Evolutionary conservation across 2,113 vertebrate genomes (phyloP).

Genomic region (Salminus brasiliensis): DNA sequence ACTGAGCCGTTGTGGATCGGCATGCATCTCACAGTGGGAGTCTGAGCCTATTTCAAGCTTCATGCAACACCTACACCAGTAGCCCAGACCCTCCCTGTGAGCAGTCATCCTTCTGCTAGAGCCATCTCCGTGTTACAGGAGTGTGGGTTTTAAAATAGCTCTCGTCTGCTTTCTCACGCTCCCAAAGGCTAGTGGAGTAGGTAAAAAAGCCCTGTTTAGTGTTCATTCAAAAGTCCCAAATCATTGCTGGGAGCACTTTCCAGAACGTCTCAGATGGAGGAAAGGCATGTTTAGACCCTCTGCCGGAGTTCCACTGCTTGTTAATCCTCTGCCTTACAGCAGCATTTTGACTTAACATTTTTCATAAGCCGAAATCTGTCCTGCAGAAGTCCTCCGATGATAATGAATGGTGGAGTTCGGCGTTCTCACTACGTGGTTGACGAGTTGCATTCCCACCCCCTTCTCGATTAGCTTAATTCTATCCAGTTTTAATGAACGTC

Average conservation of each 20-base stretch:
- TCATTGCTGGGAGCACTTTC: background rate
- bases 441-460: background rate
- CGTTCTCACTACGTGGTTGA: background rate
- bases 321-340: background rate
- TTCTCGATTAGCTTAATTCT: background rate
- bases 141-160: slow-evolving; percentile 47
- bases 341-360: background rate
- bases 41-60: slow-evolving; percentile 48
- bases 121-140: slow-evolving; percentile 30
- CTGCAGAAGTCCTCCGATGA: background rate
- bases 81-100: slow-evolving; percentile 9
- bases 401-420: background rate
- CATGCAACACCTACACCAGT: slow-evolving; percentile 39
- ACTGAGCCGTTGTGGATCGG: background rate
- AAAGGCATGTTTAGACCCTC: background rate
- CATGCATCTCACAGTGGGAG: slow-evolving; percentile 36
- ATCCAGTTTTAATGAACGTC: background rate
- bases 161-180: slow-evolving; percentile 40
- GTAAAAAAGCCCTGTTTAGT: slow-evolving; percentile 7
- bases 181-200: slow-evolving; percentile 42
- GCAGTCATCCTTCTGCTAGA: slow-evolving; percentile 20
- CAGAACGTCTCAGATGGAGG: background rate
- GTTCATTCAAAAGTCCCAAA: slow-evolving; percentile 33
- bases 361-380: background rate
- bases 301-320: background rate